phyloP scores from a whole-genome alignment of 2,888 invertebrate species.

The Arrhopalites spinosus region DNA sequence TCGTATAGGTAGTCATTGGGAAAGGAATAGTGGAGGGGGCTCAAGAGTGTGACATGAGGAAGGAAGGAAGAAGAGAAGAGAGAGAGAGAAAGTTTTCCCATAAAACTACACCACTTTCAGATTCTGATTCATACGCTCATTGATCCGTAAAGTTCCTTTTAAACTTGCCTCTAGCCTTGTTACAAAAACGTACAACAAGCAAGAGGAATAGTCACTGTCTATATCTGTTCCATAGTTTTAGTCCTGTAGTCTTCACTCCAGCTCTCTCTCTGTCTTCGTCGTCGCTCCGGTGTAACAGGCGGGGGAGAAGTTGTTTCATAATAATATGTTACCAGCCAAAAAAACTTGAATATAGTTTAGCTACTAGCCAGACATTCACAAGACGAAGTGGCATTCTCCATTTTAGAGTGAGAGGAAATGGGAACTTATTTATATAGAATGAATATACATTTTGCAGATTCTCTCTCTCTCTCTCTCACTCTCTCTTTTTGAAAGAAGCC shows the following conservation, averaged over 20 bases:
- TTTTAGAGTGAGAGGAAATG: too few relatives aligned
- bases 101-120: neutral
- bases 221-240: neutral
- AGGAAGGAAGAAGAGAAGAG: neutral
- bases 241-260: neutral
- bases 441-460: too few relatives aligned
- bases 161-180: conserved; percentile 7
- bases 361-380: too few relatives aligned
- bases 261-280: neutral
- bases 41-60: conserved; percentile 1
- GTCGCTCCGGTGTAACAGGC: too few relatives aligned
- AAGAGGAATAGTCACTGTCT: neutral
- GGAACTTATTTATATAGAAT: too few relatives aligned
- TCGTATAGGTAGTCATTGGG: neutral
- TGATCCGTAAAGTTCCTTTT: conserved; percentile 6
- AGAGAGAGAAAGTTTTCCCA: conserved; percentile 18
- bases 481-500: too few relatives aligned
- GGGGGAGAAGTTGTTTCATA: too few relatives aligned
- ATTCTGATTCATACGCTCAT: conserved; percentile 12
- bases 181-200: too few relatives aligned
- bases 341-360: too few relatives aligned
- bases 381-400: too few relatives aligned
- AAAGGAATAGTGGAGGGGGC: neutral
- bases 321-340: too few relatives aligned
- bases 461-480: too few relatives aligned